Conservation (phyloP, 1,140 invertebrate species). For the Thereuonema tuberculata region DNA sequence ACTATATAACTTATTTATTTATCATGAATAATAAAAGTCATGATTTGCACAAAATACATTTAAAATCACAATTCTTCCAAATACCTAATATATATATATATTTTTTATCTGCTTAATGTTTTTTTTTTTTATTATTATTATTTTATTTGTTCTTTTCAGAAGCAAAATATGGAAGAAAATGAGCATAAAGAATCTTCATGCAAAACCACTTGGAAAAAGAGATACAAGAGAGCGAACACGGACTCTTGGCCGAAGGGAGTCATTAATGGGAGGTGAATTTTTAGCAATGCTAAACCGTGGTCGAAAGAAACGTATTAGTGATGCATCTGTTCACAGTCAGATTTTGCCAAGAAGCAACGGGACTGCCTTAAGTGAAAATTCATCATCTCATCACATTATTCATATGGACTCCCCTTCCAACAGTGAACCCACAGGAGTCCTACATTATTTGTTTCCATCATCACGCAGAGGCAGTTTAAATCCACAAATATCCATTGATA, state of each 20-base stretch:
- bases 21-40: too few relatives aligned
- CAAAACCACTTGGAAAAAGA: not conserved
- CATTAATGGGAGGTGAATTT: constrained; percentile 7
- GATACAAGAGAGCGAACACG: not conserved
- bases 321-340: not conserved
- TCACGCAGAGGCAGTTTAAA: not conserved
- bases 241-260: constrained; percentile 2
- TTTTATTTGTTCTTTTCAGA: too few relatives aligned
- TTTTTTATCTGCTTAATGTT: too few relatives aligned
- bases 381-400: not conserved
- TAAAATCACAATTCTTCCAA: too few relatives aligned
- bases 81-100: too few relatives aligned
- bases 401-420: not conserved
- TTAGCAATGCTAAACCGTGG: constrained; percentile 8
- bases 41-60: too few relatives aligned
- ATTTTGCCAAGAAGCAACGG: not conserved
- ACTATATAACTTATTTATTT: too few relatives aligned
- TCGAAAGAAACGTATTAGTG: not conserved
- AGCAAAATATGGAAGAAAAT: not conserved
- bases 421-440: not conserved
- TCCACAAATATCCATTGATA: not conserved
- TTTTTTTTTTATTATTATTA: too few relatives aligned
- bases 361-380: not conserved
- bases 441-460: not conserved
- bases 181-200: not conserved